Conservation (phyloP, 2,888 invertebrate genomes). For the Plagiodera versicolora region DNA sequence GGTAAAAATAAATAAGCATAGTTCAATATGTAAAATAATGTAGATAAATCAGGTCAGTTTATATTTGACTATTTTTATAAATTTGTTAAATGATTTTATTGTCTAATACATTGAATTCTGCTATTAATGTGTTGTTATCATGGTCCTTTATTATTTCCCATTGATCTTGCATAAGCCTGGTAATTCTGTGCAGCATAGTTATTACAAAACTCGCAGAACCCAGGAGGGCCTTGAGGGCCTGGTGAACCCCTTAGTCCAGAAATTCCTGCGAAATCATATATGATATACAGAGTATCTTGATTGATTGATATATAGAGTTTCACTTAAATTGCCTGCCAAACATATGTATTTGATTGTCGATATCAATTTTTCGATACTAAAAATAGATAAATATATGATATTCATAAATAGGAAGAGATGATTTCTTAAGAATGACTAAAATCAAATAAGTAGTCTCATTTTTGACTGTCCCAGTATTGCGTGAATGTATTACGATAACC, state of each 20-base stretch:
- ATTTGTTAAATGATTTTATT: neutral
- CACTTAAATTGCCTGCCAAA: too few species aligned
- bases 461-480: too few species aligned
- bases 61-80: neutral
- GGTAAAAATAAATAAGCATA: neutral
- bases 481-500: too few species aligned
- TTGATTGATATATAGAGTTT: too few species aligned
- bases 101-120: neutral
- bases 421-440: too few species aligned
- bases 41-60: neutral
- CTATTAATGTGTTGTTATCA: neutral
- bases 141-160: conserved; percentile 22
- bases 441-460: too few species aligned
- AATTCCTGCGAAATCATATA: conserved; percentile 29
- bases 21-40: neutral
- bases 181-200: conserved; percentile 59
- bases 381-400: too few species aligned
- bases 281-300: too few species aligned
- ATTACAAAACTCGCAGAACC: conserved; percentile 67
- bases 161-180: conserved; percentile 42
- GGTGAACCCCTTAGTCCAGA: conserved; percentile 60
- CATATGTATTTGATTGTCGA: too few species aligned
- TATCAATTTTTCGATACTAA: too few species aligned
- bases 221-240: conserved; percentile 68
- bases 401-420: too few species aligned